Base-by-base conservation (phyloP, 1,140 invertebrate species). In the Penaeus indicus region DNA sequence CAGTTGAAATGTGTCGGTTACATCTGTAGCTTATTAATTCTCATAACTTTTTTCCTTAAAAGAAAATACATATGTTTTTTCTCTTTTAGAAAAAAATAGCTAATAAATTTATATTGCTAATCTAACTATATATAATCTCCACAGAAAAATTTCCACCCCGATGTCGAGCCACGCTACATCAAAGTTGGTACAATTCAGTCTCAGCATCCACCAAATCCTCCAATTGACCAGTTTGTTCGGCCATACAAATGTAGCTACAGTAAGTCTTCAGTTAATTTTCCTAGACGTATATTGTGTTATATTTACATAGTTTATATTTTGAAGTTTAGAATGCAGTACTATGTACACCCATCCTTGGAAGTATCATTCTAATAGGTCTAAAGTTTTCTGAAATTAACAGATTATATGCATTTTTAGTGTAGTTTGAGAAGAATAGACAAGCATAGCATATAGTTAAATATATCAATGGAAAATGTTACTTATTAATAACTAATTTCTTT, bases 61-160 rank as follows among this genome's bases (percentile, higher is more conserved):
- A 32, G 0, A 32, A 32, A 32, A 32, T 32, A 32, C 2, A 32
- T 2, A 32, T 32, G 0, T 32, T 32, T 32, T 38, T n/a, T 38
- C 8, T 16, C 19, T 38, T 75, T 16, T 38, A 75, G 69, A 27
- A 25, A 75, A 0, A 75, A 27, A 38, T 13, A 13, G 16, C 22
- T 21, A 21, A 1, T 7, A 75, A 16, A 16, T 16, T 19, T 25
- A 16, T 27, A 75, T 75, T 75, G 22, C 16, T 18, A 54, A 77
- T 32, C 25, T n/a, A n/a, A 25, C 27, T 64, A 5, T 81, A 5
- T 81, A 62, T 84, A 32, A 32, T 84, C 19, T 60, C 63, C 83
- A 27, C 90, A 91, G 90, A 87, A 86, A 91, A 89, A 91, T 27
- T 89, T 91, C 63, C 90, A 91, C 75, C 90, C 90, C 7, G n/a